phyloP scores from a whole-genome alignment of 2,888 invertebrate genomes.

The Anthrax anthrax region DNA sequence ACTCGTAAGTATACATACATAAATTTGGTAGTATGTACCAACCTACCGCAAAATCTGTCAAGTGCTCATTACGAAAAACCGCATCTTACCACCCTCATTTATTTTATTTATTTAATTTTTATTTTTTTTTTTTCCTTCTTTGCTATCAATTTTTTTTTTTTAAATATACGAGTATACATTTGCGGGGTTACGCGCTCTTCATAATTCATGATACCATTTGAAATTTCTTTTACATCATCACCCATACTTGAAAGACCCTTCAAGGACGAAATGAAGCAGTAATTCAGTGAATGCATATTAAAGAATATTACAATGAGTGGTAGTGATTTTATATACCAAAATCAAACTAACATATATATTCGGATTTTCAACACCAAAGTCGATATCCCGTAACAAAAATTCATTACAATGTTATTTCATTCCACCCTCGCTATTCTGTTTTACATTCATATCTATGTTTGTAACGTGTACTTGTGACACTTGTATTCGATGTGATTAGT shows the following conservation, averaged over 20 bases:
- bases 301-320: no score
- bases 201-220: conserved; percentile 5
- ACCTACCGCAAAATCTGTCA: conserved; percentile 1
- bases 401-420: neutral
- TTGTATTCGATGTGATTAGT: no score
- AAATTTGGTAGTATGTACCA: neutral
- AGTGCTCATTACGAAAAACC: conserved; percentile 8
- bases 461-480: no score
- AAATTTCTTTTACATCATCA: neutral
- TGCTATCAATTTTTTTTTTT: no score
- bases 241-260: neutral
- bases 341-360: conserved; percentile 2
- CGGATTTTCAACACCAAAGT: conserved; percentile 6
- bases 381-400: conserved; percentile 2
- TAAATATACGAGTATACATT: no score
- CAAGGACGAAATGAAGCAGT: neutral
- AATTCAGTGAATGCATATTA: no score
- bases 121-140: neutral
- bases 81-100: conserved; percentile 6
- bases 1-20: no score
- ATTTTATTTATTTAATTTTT: neutral
- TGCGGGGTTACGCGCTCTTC: neutral
- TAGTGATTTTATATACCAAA: no score
- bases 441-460: no score
- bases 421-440: no score